These are phyloP conservation scores for Gryllus bimaculatus DNA, from an alignment of 1,140 invertebrate genomes.

Conservation along the genomic window DNA sequence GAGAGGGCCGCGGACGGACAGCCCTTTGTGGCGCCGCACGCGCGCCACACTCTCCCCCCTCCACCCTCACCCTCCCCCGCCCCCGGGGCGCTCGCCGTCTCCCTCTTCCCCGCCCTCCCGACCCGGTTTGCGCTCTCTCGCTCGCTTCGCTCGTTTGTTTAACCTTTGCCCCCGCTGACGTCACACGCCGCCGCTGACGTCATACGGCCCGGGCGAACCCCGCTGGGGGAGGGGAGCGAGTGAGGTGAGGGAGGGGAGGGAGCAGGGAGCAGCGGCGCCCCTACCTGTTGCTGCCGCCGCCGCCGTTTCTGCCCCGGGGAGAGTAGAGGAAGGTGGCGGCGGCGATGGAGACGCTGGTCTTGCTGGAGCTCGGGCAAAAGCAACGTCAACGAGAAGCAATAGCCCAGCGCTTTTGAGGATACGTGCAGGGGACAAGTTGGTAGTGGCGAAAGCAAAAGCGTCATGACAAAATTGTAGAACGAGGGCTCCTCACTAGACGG, in stretches of 20 bases:
- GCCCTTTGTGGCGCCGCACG: neutral
- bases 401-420: too few relatives aligned
- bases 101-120: neutral
- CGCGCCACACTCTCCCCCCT: too few relatives aligned
- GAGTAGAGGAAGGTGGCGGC: neutral
- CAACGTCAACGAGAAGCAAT: too few relatives aligned
- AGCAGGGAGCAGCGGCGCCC: too few relatives aligned
- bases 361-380: too few relatives aligned
- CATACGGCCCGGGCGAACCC: neutral
- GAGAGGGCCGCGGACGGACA: neutral
- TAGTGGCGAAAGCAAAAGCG: too few relatives aligned
- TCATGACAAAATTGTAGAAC: too few relatives aligned
- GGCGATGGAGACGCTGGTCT: too few relatives aligned
- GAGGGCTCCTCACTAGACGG: too few relatives aligned
- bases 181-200: neutral
- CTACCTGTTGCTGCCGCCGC: too few relatives aligned
- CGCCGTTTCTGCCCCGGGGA: neutral
- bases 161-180: neutral
- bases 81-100: neutral
- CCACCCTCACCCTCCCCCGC: too few relatives aligned
- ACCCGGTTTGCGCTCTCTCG: neutral
- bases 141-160: neutral
- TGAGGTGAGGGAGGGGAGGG: neutral
- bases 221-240: neutral
- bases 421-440: too few relatives aligned